Evolutionary conservation across 2,113 vertebrate genomes (phyloP).

Genomic region (Ictalurus punctatus): DNA sequence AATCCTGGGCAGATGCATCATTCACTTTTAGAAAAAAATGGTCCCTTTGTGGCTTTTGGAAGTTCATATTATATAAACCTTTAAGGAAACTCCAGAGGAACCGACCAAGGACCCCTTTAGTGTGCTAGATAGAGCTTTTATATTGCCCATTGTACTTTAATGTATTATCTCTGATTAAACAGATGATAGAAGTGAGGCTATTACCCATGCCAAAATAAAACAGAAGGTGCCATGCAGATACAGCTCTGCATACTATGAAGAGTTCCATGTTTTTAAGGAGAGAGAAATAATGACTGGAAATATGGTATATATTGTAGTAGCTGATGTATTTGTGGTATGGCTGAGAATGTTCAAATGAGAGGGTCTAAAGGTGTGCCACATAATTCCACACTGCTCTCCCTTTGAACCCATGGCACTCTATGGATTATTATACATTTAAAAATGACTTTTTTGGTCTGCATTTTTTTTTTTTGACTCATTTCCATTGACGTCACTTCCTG

Average conservation of each 20-base stretch:
- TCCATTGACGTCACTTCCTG: neutral
- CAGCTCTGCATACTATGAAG: neutral
- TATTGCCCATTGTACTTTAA: neutral
- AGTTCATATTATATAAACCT: neutral
- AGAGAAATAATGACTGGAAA: neutral
- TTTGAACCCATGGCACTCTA: neutral
- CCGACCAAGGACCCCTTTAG: neutral
- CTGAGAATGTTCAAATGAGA: neutral
- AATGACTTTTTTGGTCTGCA: too few relatives aligned
- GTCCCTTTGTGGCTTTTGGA: neutral
- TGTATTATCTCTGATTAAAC: neutral
- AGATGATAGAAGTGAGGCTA: neutral
- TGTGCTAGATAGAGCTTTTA: neutral
- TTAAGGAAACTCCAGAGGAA: neutral
- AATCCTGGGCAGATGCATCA: constrained; percentile 36
- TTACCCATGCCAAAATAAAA: neutral
- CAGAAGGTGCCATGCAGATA: neutral
- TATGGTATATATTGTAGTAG: neutral
- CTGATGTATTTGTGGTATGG: neutral
- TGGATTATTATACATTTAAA: neutral
- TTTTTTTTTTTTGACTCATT: too few relatives aligned
- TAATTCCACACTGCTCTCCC: neutral
- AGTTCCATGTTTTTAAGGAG: neutral
- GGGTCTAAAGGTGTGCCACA: neutral
- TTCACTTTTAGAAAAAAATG: constrained; percentile 9